Base-by-base conservation (phyloP, 1,140 invertebrate species). In the Cotesia typhae region DNA sequence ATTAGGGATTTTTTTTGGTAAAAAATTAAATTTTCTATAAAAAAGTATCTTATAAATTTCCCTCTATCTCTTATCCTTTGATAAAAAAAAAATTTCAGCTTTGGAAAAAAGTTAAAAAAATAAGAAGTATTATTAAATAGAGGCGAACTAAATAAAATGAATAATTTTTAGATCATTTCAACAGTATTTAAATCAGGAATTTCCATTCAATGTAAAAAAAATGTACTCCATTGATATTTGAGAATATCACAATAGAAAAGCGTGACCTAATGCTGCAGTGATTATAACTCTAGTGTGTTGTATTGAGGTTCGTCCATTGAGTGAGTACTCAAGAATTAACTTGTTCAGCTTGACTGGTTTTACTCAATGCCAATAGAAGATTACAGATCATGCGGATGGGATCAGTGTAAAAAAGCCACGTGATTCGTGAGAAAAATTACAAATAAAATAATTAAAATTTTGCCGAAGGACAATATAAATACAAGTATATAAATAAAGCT, bases 241-340 rank as follows among this genome's bases (percentile, higher is more conserved):
- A 10, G 2, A 7, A 1, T 71, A 52, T 37, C 7, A 14, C 20
- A 71, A 36, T 17, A 47, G 47, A 53, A 61, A 12, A 55, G 28
- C 52, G n/a, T 65, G 59, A 69, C 71, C 68, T 47, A 41, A 70
- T 53, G 59, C 60, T 68, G 75, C 78, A 78, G 80, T 81, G 76
- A 80, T 81, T 79, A 80, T 68, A 65, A 63, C 20, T 38, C 28
- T 52, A 63, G 37, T 74, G 65, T 76, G 72, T 70, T 69, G 51
- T 71, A 74, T 77, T 79, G 76, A 79, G 75, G 76, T 76, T 67
- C 14, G n/a, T 47, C 77, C 77, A 73, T 77, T 79, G 77, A 79
- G 75, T 70, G 67, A 77, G 76, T 75, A 64, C 67, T 78, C 78
- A 17, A 53, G 75, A 81, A 82, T 81, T 79, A 81, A 81, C 75